These are phyloP conservation scores for Lathronympha strigana DNA, from an alignment of 2,888 invertebrate species.

Conservation along the genomic window DNA sequence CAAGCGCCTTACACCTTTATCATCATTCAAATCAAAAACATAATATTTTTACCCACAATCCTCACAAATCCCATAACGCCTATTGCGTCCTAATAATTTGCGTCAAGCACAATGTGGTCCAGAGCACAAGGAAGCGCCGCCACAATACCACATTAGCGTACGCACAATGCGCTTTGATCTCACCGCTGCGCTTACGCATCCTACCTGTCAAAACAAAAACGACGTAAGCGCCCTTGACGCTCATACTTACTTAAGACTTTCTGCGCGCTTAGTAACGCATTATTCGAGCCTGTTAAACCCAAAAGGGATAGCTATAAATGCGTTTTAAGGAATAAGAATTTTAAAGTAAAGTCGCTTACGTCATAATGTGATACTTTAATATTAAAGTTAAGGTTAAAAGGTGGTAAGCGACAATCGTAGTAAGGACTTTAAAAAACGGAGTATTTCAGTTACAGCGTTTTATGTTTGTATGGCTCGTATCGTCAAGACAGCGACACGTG, in stretches of 20 bases:
- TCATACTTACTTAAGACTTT: background rate
- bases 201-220: background rate
- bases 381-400: background rate
- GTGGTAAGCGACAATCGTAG: background rate
- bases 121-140: conserved; percentile 26
- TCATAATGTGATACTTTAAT: background rate
- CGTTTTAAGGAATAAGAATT: background rate
- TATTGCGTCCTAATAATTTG: conserved; percentile 22
- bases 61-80: background rate
- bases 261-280: background rate
- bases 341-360: background rate
- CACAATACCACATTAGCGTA: conserved; percentile 40
- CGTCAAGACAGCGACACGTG: conserved; percentile 33
- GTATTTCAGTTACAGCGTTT: background rate
- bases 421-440: background rate
- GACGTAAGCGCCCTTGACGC: background rate
- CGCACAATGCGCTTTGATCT: conserved; percentile 34
- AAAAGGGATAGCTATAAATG: background rate
- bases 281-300: background rate
- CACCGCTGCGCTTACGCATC: conserved; percentile 21
- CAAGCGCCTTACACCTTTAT: no score
- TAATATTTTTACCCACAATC: background rate
- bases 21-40: no score
- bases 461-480: conserved; percentile 6
- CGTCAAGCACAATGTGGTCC: no score